Evolutionary conservation across 2,888 invertebrate species (phyloP), one percentile per base, ranked within the genome.

Genomic region (Andrena flavipes): DNA sequence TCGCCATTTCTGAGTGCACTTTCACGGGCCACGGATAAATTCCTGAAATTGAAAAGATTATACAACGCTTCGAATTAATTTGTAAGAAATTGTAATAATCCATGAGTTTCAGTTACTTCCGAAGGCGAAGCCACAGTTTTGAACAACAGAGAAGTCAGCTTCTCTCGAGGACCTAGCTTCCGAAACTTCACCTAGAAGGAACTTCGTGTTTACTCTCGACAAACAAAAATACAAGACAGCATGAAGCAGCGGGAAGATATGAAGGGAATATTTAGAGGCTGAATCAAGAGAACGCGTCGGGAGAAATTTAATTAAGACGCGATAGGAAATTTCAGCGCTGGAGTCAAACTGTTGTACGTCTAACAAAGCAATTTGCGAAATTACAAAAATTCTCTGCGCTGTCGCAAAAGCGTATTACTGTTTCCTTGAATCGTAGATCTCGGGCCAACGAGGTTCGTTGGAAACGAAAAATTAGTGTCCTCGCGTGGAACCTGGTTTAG

Each of bases 291-390:
- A 29, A 33, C 30, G 8, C 4, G 10, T 7, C 13, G 10, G 56
- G 26, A 30, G 29, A 10, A 20, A 54, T 72, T 80, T 80, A 80
- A 80, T 80, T 80, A 80, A 72, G 62, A 62, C 80, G 20, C 54
- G 54, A 80, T 67, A 72, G 80, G 67, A 63, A 80, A 63, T 80
- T 80, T 72, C 78, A 49, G 48, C 30, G 26, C 26, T 0, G 51
- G 8, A 2, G 33, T 4, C 26, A 13, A 33, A 71, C 42, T 48
- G 67, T 62, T 67, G 71, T 68, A 54, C 56, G 23, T n/a, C 51
- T 72, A 35, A 63, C 54, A 56, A 63, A 63, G 67, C 62, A 72
- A 72, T 80, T 29, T 33, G 35, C 67, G 72, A 49, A 68, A 80
- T 80, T 80, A 72, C 80, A 72, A 72, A 76, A 72, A 72, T 13